phyloP scores from a whole-genome alignment of 2,888 invertebrate genomes.

The Drosophila yooni region DNA sequence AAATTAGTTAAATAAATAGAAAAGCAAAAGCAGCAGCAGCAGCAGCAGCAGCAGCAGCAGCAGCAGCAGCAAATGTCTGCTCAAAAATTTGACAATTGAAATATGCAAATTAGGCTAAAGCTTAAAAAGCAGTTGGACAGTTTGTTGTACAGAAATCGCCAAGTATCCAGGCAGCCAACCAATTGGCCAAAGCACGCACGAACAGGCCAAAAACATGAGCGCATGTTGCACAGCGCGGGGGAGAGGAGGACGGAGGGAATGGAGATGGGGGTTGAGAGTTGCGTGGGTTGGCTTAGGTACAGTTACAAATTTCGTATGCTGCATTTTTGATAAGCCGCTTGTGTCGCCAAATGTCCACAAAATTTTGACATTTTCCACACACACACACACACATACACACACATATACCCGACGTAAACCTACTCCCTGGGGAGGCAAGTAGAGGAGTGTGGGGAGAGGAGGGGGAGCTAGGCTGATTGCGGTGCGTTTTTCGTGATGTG shows the following conservation, averaged over 20 bases:
- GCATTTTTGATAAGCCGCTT: constrained; percentile 70
- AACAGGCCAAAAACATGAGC: constrained; percentile 26
- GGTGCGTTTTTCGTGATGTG: constrained; percentile 39
- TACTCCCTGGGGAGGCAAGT: constrained; percentile 8
- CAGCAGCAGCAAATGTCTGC: neutral
- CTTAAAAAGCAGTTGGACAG: constrained; percentile 29
- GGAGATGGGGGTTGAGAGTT: neutral
- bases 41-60: neutral
- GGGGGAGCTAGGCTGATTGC: neutral
- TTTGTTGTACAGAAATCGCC: constrained; percentile 31
- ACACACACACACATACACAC: constrained; percentile 4
- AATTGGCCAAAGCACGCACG: constrained; percentile 66
- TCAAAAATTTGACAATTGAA: constrained; percentile 50
- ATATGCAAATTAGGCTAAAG: constrained; percentile 62
- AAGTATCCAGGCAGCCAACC: constrained; percentile 7
- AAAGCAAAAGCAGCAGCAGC: neutral
- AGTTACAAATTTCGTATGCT: constrained; percentile 57
- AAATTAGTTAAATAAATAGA: constrained; percentile 65
- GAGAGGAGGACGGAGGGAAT: neutral
- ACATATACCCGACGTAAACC: constrained; percentile 26
- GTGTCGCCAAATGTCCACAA: constrained; percentile 49
- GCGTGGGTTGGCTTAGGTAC: constrained; percentile 5
- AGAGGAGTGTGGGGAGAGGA: neutral
- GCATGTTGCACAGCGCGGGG: neutral
- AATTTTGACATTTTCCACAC: constrained; percentile 59